These are phyloP conservation scores for Prietella phreatophila DNA, from an alignment of 2,113 vertebrate genomes.

Conservation along the genomic window DNA sequence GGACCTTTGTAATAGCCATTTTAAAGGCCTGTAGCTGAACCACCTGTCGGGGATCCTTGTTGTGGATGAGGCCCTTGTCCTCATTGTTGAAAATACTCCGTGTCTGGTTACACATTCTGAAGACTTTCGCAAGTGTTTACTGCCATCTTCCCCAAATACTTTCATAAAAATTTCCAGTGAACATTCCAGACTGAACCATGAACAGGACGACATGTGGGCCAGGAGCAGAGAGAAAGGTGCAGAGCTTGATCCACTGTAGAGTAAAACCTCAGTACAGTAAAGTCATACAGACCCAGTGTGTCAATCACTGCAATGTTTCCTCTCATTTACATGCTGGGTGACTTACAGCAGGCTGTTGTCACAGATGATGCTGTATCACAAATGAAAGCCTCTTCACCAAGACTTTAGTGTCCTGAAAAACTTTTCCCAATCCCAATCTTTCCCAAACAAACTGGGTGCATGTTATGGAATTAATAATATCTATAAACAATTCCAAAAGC, in stretches of 20 bases:
- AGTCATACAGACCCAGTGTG: too few relatives aligned
- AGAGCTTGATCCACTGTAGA: too few relatives aligned
- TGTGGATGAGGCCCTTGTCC: not conserved
- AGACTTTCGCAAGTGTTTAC: not conserved
- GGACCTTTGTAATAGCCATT: not conserved
- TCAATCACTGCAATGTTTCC: too few relatives aligned
- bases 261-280: too few relatives aligned
- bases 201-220: slow-evolving; percentile 45
- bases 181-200: slow-evolving; percentile 41
- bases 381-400: not conserved
- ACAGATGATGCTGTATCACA: slow-evolving; percentile 10
- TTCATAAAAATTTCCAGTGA: slow-evolving; percentile 33
- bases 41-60: slow-evolving; percentile 29
- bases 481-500: not conserved
- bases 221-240: slow-evolving; percentile 28
- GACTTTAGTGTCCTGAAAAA: slow-evolving; percentile 13
- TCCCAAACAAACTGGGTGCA: slow-evolving; percentile 23
- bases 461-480: too few relatives aligned
- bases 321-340: not conserved
- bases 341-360: slow-evolving; percentile 1
- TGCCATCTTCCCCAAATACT: slow-evolving; percentile 6
- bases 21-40: not conserved
- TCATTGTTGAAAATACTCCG: slow-evolving; percentile 13
- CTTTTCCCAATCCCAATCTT: slow-evolving; percentile 41
- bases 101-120: not conserved